phyloP scores from a whole-genome alignment of 2,797 vertebrate genomes.

The Smutsia gigantea region DNA sequence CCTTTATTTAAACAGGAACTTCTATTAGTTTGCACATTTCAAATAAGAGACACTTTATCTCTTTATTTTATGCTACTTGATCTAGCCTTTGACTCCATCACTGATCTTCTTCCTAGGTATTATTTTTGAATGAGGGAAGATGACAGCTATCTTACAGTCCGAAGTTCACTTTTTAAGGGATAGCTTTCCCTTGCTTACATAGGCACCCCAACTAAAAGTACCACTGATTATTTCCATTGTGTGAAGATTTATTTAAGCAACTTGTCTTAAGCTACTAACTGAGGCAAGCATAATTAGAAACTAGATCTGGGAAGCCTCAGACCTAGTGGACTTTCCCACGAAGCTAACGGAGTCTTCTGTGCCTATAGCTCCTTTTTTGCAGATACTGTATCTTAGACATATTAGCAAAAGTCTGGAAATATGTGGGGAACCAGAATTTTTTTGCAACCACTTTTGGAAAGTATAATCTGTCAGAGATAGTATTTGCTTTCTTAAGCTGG shows the following conservation, averaged over 20 bases:
- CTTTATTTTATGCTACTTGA: background rate
- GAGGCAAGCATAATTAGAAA: background rate
- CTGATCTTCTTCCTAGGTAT: background rate
- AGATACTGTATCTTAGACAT: background rate
- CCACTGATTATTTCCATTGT: background rate
- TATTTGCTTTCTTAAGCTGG: conserved; percentile 4
- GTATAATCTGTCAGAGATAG: background rate
- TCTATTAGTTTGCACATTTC: background rate
- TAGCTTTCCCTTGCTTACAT: background rate
- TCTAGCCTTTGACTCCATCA: background rate
- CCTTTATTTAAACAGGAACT: background rate
- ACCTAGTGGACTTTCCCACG: background rate
- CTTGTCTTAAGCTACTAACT: background rate
- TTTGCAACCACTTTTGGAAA: conserved; percentile 16
- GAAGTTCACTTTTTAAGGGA: background rate
- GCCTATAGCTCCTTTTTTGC: background rate
- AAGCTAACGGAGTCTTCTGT: background rate
- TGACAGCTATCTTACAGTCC: background rate
- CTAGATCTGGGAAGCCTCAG: background rate
- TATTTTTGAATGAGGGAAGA: background rate
- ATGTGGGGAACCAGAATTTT: background rate
- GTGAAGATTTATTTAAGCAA: background rate
- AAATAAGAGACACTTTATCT: background rate
- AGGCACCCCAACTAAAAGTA: background rate
- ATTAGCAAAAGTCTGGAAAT: background rate